phyloP scores from a whole-genome alignment of 2,888 invertebrate genomes.

The Mellilla xanthometata region DNA sequence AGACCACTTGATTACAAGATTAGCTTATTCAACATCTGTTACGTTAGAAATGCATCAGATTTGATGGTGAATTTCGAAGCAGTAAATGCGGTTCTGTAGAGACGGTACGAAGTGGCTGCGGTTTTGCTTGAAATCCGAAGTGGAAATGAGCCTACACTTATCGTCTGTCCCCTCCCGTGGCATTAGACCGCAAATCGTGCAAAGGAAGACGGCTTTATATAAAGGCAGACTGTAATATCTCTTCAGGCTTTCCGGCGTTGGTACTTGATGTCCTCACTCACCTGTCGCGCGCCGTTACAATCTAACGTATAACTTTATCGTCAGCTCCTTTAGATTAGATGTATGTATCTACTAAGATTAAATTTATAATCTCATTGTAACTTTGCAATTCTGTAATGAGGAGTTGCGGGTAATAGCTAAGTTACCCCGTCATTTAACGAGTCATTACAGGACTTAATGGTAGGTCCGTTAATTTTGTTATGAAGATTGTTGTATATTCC shows the following conservation, averaged over 20 bases:
- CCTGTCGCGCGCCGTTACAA: conserved; percentile 63
- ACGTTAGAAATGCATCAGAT: background rate
- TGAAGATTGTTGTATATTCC: background rate
- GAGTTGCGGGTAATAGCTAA: conserved; percentile 6
- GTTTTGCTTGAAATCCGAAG: conserved; percentile 61
- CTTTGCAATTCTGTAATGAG: conserved; percentile 7
- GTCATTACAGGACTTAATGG: conserved; percentile 7
- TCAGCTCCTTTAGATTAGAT: background rate
- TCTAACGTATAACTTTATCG: conserved; percentile 34
- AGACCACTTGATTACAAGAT: background rate
- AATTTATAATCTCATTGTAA: background rate
- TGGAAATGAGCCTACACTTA: conserved; percentile 69
- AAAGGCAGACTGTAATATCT: conserved; percentile 53
- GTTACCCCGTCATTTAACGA: conserved; percentile 5
- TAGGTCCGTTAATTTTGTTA: conserved; percentile 7
- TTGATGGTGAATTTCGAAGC: conserved; percentile 7
- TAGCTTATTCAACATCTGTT: background rate
- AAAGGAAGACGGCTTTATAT: conserved; percentile 52
- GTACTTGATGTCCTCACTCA: conserved; percentile 61
- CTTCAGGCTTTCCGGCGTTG: conserved; percentile 46
- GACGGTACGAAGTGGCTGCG: conserved; percentile 53
- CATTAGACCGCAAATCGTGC: conserved; percentile 65
- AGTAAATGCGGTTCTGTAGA: conserved; percentile 35
- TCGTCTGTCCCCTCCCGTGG: conserved; percentile 51
- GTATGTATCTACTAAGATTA: background rate